These are phyloP conservation scores for Oreochromis mossambicus DNA, from an alignment of 2,797 vertebrate species.

Conservation along the genomic window DNA sequence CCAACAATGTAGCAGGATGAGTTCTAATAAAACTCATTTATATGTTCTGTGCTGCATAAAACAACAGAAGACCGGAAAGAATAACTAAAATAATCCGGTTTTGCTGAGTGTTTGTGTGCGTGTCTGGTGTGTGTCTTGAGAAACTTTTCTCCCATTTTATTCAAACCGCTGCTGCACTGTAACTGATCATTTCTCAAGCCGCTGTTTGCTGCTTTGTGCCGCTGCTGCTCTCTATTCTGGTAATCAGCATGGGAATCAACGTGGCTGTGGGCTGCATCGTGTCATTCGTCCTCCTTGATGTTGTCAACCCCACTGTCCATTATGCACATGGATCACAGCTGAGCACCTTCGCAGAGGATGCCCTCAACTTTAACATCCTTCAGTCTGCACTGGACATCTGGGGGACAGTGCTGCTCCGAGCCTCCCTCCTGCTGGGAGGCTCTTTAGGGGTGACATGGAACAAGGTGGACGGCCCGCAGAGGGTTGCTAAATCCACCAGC, in stretches of 20 bases:
- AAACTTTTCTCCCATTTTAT: not conserved
- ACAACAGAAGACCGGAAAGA: not conserved
- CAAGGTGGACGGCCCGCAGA: conserved; percentile 76
- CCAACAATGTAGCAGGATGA: not conserved
- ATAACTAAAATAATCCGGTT: fast-evolving
- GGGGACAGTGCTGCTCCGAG: conserved; percentile 81
- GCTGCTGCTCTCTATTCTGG: not conserved
- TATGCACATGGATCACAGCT: conserved; percentile 75
- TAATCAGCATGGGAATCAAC: conserved; percentile 74
- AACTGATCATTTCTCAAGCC: not conserved
- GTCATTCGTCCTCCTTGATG: conserved; percentile 73
- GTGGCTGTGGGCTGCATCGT: conserved; percentile 72
- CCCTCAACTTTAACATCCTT: conserved; percentile 81
- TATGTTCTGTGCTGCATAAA: not conserved
- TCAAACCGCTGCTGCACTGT: not conserved
- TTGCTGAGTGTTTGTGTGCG: not conserved
- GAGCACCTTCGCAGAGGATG: conserved; percentile 74
- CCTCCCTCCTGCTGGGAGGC: conserved; percentile 83
- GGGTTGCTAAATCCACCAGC: conserved; percentile 68
- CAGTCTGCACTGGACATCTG: conserved; percentile 86
- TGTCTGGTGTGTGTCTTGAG: not conserved
- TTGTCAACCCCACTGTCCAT: conserved; percentile 80
- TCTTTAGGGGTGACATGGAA: conserved; percentile 85
- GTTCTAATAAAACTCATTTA: not conserved
- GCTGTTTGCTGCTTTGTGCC: not conserved